Percentiles rank a stretch among this genome's conserved stretches.
Evolutionary conservation across 2,797 vertebrate genomes (phyloP).

Genomic region (Tapirus indicus): DNA sequence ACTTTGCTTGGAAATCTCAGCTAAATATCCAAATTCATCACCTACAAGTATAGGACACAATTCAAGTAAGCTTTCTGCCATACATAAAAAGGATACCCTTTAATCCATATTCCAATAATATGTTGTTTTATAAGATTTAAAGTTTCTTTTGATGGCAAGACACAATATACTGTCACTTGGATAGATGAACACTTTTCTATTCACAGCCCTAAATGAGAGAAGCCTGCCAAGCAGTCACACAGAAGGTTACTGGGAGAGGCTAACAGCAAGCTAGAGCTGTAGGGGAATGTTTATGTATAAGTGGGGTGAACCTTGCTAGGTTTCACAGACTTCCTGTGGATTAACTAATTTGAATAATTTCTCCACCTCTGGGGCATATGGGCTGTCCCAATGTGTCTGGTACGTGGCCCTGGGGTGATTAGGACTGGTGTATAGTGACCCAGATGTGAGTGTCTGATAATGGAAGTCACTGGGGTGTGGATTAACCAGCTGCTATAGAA

Average conservation of each 20-base stretch:
- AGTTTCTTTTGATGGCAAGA: not conserved
- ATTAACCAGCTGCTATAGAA: not conserved
- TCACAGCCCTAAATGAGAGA: not conserved
- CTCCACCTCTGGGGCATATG: not conserved
- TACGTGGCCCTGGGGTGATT: not conserved
- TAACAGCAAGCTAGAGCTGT: not conserved
- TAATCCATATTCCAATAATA: not conserved
- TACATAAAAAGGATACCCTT: not conserved
- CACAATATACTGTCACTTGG: not conserved
- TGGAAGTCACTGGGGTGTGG: not conserved
- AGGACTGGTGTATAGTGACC: not conserved
- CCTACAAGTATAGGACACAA: not conserved
- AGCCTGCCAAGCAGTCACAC: not conserved
- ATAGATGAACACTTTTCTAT: not conserved
- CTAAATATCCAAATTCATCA: not conserved
- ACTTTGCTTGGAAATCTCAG: not conserved
- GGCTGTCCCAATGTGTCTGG: not conserved
- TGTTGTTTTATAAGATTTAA: not conserved
- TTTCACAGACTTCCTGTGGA: not conserved
- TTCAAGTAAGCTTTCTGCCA: not conserved
- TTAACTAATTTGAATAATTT: not conserved
- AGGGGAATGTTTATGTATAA: not conserved
- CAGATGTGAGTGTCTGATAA: not conserved
- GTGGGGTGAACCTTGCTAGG: too few species aligned
- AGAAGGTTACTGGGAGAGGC: not conserved